These are phyloP conservation scores for Dendrolimus houi DNA, from an alignment of 2,888 invertebrate species.

Conservation along the genomic window DNA sequence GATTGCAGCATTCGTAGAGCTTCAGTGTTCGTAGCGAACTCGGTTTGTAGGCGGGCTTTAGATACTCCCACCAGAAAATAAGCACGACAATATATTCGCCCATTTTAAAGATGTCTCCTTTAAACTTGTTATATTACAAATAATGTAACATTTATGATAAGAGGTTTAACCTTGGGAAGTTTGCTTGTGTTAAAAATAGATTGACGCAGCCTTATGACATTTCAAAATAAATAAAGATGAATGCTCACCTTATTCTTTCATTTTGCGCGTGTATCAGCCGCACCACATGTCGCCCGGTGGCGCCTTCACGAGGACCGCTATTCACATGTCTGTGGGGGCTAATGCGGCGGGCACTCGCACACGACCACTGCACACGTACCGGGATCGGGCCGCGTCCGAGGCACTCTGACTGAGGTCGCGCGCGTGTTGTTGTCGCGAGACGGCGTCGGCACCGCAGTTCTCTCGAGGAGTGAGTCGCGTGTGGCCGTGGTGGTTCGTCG, in stretches of 20 bases:
- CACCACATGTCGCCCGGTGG: constrained; percentile 48
- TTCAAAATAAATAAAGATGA: neutral
- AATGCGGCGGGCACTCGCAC: constrained; percentile 28
- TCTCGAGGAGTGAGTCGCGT: constrained; percentile 33
- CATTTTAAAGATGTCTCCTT: too few species aligned
- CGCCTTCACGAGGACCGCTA: constrained; percentile 36
- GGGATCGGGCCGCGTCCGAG: constrained; percentile 27
- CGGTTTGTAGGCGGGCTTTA: constrained; percentile 34
- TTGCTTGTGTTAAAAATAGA: neutral
- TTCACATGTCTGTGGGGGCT: constrained; percentile 43
- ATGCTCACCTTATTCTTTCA: constrained; percentile 69
- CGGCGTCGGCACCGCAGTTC: constrained; percentile 27
- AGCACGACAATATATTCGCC: too few species aligned
- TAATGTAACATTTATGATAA: too few species aligned
- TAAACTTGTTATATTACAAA: too few species aligned
- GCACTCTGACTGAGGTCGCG: constrained; percentile 29
- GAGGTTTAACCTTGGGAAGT: too few species aligned
- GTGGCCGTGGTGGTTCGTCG: constrained; percentile 31
- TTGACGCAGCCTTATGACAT: neutral
- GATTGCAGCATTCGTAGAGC: constrained; percentile 71
- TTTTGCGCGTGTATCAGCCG: constrained; percentile 45
- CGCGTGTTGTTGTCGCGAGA: constrained; percentile 40
- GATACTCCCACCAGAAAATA: constrained; percentile 54
- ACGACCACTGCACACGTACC: constrained; percentile 41
- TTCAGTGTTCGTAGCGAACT: constrained; percentile 24